These are phyloP conservation scores for Cuniculus paca DNA, from an alignment of 2,797 vertebrate species.

Conservation along the genomic window DNA sequence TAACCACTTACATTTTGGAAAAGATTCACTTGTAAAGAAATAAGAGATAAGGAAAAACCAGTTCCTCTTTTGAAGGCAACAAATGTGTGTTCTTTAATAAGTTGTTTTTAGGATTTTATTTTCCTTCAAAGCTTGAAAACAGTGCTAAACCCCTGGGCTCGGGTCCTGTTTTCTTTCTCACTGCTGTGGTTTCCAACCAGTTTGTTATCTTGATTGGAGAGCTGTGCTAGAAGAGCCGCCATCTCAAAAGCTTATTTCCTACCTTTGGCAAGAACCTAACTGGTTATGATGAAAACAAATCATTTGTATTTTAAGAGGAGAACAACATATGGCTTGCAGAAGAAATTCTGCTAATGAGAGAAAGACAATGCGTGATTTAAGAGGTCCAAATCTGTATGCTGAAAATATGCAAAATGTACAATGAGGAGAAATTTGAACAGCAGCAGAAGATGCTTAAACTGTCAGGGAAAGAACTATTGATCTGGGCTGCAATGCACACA, in stretches of 20 bases:
- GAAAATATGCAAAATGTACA: slow-evolving; percentile 42
- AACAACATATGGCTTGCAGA: slow-evolving; percentile 56
- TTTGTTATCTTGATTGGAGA: slow-evolving; percentile 36
- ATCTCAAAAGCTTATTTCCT: slow-evolving; percentile 64
- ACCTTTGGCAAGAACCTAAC: slow-evolving; percentile 67
- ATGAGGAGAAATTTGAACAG: slow-evolving; percentile 35
- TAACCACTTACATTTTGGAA: slow-evolving; percentile 1
- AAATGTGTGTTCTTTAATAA: slow-evolving; percentile 55
- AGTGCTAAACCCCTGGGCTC: background rate
- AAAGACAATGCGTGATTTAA: slow-evolving; percentile 46
- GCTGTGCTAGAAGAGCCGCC: background rate
- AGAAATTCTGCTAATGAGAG: slow-evolving; percentile 56
- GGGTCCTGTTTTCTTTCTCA: slow-evolving; percentile 50
- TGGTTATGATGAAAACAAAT: slow-evolving; percentile 66
- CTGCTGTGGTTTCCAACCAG: slow-evolving; percentile 14
- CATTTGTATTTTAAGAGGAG: slow-evolving; percentile 36
- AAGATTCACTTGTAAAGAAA: slow-evolving; percentile 55
- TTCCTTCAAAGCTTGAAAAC: slow-evolving; percentile 64
- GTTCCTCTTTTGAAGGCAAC: slow-evolving; percentile 35
- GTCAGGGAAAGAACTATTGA: background rate
- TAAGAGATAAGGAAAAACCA: slow-evolving; percentile 6
- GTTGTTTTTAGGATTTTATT: slow-evolving; percentile 61
- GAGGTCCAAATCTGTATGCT: slow-evolving; percentile 58
- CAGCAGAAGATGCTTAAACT: background rate
- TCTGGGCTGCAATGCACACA: background rate